A percentile compares a stretch with the other conserved stretches of the same genome.
phyloP scores from a whole-genome alignment of 1,140 invertebrate genomes.

The Bombus cullumanus region DNA sequence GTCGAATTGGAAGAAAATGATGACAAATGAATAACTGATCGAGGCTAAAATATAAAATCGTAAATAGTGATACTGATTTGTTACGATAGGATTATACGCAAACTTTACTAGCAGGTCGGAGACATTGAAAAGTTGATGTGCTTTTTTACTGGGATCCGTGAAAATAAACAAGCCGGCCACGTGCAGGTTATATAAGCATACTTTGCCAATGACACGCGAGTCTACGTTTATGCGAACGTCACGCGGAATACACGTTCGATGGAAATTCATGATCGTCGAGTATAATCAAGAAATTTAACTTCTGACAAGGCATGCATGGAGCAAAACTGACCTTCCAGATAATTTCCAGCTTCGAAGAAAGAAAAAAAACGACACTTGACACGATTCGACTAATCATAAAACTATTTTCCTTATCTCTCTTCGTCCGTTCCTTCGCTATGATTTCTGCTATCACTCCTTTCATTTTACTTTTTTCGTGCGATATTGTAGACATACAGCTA shows the following conservation, averaged over 20 bases:
- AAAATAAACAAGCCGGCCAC: slow-evolving; percentile 1
- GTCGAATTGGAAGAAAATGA: no score
- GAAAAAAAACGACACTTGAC: neutral
- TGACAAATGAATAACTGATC: no score
- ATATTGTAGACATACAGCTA: neutral
- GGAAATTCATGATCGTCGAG: neutral
- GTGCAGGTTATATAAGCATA: slow-evolving; percentile 20
- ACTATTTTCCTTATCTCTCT: neutral
- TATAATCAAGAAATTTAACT: slow-evolving; percentile 11
- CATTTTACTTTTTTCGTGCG: neutral
- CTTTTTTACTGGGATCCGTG: neutral
- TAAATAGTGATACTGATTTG: no score
- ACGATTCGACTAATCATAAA: neutral
- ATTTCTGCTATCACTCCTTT: neutral
- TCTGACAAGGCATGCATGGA: neutral
- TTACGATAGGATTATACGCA: no score
- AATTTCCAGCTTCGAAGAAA: neutral
- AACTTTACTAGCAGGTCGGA: neutral
- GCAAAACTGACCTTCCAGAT: neutral
- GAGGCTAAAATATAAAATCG: no score
- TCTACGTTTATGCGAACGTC: slow-evolving; percentile 8
- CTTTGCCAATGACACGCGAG: slow-evolving; percentile 8
- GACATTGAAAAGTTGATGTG: neutral
- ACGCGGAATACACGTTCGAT: slow-evolving; percentile 2
- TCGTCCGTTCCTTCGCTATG: no score